Evolutionary conservation across 2,113 vertebrate species (phyloP).

Genomic region (Tympanuchus pallidicinctus): DNA sequence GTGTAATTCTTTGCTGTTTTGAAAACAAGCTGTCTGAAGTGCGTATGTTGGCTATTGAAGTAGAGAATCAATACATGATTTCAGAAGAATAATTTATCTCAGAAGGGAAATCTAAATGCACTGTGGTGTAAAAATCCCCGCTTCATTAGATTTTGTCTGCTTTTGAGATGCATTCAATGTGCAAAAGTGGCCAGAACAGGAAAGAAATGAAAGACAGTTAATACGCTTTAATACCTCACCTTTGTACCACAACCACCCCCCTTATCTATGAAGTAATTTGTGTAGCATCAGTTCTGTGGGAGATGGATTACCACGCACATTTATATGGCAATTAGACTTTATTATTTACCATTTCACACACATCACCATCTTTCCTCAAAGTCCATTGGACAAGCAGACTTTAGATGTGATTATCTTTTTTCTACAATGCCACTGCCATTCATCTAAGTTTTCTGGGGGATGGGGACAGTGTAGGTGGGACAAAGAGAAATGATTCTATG

Average conservation of each 20-base stretch:
- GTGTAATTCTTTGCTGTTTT: neutral
- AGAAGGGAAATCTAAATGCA: neutral
- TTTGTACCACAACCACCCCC: neutral
- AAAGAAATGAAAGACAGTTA: constrained; percentile 21
- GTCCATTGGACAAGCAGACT: constrained; percentile 62
- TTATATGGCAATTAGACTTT: constrained; percentile 58
- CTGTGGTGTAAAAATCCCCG: neutral
- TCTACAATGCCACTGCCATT: constrained; percentile 6
- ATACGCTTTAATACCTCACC: constrained; percentile 18
- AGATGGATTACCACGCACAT: constrained; percentile 33
- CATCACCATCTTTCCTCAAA: constrained; percentile 57
- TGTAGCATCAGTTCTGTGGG: constrained; percentile 33
- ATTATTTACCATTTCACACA: constrained; percentile 65
- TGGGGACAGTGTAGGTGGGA: neutral
- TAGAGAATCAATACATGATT: neutral
- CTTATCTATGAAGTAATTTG: neutral
- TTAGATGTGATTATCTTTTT: constrained; percentile 51
- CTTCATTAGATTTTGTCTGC: neutral
- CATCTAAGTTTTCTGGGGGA: neutral
- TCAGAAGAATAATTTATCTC: neutral
- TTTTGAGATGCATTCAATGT: constrained; percentile 12
- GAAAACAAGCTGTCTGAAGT: neutral
- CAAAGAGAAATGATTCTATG: neutral
- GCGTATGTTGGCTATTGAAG: neutral
- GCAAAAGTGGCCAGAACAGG: neutral